These are phyloP conservation scores for Chromobotia macracanthus DNA, from an alignment of 2,797 vertebrate genomes.

Conservation along the genomic window DNA sequence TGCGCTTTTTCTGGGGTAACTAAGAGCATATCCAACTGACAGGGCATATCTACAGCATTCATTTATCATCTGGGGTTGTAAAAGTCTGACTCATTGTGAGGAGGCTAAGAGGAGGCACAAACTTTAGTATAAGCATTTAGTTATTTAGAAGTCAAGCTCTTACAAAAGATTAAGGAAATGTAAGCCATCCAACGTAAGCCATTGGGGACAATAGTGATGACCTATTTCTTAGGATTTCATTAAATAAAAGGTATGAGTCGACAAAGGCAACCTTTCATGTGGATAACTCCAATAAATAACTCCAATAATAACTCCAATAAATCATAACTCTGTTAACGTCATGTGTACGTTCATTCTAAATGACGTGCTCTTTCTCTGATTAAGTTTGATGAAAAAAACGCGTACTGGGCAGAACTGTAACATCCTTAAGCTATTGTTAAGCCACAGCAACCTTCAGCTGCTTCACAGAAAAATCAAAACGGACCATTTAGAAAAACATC, in stretches of 20 bases:
- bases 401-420: neutral
- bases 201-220: constrained; percentile 20
- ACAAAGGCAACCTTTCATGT: constrained; percentile 72
- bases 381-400: too few relatives aligned
- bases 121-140: constrained; percentile 41
- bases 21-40: too few relatives aligned
- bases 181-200: neutral
- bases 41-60: neutral
- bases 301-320: too few relatives aligned
- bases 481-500: constrained; percentile 4
- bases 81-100: constrained; percentile 2
- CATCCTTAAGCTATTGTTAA: neutral
- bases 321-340: constrained; percentile 65
- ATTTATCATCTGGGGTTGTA: neutral
- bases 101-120: neutral
- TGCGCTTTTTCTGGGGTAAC: too few relatives aligned
- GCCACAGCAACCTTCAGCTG: neutral
- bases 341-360: too few relatives aligned
- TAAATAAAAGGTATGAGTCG: constrained; percentile 43
- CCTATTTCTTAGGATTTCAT: constrained; percentile 63
- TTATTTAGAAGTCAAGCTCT: constrained; percentile 42
- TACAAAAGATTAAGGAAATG: too few relatives aligned
- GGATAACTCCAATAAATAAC: constrained; percentile 51
- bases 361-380: constrained; percentile 58
- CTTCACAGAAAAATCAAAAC: neutral